Conservation (phyloP, 2,113 vertebrate genomes). For the Strix uralensis region DNA sequence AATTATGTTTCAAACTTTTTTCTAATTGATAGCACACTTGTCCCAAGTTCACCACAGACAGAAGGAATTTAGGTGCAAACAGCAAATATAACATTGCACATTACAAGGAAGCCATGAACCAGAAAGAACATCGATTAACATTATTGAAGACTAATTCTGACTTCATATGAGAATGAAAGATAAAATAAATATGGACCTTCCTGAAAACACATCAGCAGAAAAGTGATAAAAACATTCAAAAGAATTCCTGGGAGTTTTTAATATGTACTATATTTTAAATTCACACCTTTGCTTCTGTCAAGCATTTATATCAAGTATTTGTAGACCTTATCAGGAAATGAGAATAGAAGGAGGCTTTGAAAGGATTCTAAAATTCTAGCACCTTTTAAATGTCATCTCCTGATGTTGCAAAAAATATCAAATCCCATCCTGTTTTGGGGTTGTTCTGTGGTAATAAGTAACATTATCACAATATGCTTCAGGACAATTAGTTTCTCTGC, state of each 20-base stretch:
- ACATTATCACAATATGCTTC: background rate
- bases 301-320: background rate
- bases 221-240: background rate
- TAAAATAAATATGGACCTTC: background rate
- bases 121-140: background rate
- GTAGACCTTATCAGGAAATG: background rate
- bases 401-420: background rate
- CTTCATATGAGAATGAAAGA: background rate
- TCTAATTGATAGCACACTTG: background rate
- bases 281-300: background rate
- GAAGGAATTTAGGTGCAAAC: background rate
- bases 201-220: background rate
- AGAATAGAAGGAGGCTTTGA: background rate
- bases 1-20: background rate
- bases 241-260: background rate
- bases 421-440: background rate
- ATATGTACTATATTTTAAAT: background rate
- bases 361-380: background rate
- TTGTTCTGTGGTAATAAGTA: background rate
- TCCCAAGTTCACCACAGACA: background rate
- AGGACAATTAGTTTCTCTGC: background rate
- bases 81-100: fast-evolving
- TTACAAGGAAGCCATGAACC: background rate
- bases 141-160: background rate
- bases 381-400: background rate